Conservation (phyloP, 2,113 vertebrate species). For the Helogale parvula region DNA sequence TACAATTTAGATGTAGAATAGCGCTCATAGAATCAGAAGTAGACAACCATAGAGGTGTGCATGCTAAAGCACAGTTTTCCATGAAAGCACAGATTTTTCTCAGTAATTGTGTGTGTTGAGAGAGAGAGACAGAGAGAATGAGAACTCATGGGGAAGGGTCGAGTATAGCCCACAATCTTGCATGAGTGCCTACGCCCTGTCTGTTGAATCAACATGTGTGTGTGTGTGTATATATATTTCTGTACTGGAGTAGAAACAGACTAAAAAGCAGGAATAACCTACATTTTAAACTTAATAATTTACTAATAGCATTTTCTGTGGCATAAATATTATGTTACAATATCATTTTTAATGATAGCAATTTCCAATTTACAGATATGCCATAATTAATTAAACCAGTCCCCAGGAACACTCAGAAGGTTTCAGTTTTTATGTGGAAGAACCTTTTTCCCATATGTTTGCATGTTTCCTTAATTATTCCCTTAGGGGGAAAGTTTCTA, state of each 20-base stretch:
- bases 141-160: background rate
- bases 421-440: conserved; percentile 5
- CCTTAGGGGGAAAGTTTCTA: background rate
- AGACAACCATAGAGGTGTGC: background rate
- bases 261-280: background rate
- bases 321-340: background rate
- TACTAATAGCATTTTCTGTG: background rate
- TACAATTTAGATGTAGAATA: background rate
- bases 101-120: background rate
- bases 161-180: background rate
- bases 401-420: background rate
- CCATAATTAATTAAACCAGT: background rate
- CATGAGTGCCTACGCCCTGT: background rate
- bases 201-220: background rate
- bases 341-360: background rate
- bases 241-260: background rate
- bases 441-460: background rate
- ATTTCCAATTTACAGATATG: background rate
- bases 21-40: background rate
- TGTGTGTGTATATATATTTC: no score
- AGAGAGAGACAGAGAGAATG: no score
- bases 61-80: background rate
- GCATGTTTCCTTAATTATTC: conserved; percentile 38
- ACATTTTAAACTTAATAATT: background rate
- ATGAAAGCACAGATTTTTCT: no score